A percentile compares a stretch with the other conserved stretches of the same genome.
Evolutionary conservation across 2,113 vertebrate genomes (phyloP).

Genomic region (Gnathonemus echidnorhynchus): DNA sequence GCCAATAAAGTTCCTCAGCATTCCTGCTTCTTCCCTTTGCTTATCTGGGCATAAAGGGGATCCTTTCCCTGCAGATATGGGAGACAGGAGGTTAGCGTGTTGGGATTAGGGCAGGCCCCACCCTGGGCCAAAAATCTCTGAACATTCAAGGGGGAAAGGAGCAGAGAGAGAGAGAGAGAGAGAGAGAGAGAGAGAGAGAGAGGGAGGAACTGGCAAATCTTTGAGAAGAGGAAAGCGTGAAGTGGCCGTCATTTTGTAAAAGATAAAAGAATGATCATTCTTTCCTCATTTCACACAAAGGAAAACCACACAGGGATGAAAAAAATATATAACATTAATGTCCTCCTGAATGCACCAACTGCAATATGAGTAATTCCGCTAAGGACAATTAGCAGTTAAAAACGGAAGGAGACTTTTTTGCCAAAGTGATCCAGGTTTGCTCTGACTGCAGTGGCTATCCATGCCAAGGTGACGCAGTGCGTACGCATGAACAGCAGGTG

Average conservation of each 20-base stretch:
- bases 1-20: constrained; percentile 29
- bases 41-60: constrained; percentile 92
- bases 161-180: not conserved
- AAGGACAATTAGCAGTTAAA: not conserved
- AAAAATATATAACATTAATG: not conserved
- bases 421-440: not conserved
- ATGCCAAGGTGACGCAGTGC: not conserved
- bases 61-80: constrained; percentile 67
- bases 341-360: not conserved
- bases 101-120: not conserved
- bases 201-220: not conserved
- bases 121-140: not conserved
- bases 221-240: not conserved
- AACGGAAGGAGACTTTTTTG: not conserved
- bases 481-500: constrained; percentile 44
- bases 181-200: not conserved
- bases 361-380: not conserved
- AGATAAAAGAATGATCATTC: not conserved
- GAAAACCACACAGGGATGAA: not conserved
- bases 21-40: constrained; percentile 88
- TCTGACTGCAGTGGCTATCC: not conserved
- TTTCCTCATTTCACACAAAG: not conserved
- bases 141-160: not conserved
- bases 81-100: not conserved
- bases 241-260: not conserved